Evolutionary conservation across 2,888 invertebrate genomes (phyloP).

Genomic region (Galerucella nymphaeae): DNA sequence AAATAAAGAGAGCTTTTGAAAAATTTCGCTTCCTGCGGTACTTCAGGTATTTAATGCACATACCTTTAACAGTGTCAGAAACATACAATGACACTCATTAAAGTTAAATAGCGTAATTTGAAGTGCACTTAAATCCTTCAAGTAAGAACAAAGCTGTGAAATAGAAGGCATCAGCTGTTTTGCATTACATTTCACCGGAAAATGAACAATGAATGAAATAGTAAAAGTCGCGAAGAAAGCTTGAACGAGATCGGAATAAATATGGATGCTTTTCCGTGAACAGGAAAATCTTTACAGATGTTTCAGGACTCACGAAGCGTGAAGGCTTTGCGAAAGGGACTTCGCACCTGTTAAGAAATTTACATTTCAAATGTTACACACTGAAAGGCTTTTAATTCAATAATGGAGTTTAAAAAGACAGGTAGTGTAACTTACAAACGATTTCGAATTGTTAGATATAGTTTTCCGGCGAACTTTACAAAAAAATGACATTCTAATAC

Average conservation of each 20-base stretch:
- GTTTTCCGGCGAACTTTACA: not conserved
- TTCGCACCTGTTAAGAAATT: slow-evolving; percentile 9
- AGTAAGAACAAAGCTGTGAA: slow-evolving; percentile 36
- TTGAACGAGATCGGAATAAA: slow-evolving; percentile 36
- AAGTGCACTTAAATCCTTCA: slow-evolving; percentile 29
- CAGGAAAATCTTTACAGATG: slow-evolving; percentile 26
- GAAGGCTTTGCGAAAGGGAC: slow-evolving; percentile 2
- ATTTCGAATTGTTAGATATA: not conserved
- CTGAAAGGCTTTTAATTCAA: slow-evolving; percentile 3
- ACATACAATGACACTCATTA: slow-evolving; percentile 25
- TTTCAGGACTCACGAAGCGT: not conserved
- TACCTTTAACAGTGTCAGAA: slow-evolving; percentile 13
- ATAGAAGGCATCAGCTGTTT: slow-evolving; percentile 44
- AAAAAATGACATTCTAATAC: too few relatives aligned
- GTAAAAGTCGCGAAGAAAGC: slow-evolving; percentile 29
- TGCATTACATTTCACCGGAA: slow-evolving; percentile 42
- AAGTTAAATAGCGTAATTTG: slow-evolving; percentile 33
- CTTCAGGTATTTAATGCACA: not conserved
- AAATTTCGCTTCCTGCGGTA: not conserved
- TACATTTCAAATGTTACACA: slow-evolving; percentile 9
- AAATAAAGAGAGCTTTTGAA: slow-evolving; percentile 1
- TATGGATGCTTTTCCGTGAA: slow-evolving; percentile 26
- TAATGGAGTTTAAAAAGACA: not conserved
- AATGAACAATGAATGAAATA: slow-evolving; percentile 24
- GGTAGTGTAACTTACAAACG: not conserved